Conservation (phyloP, 2,113 vertebrate genomes). For the Atlantisia rogersi region DNA sequence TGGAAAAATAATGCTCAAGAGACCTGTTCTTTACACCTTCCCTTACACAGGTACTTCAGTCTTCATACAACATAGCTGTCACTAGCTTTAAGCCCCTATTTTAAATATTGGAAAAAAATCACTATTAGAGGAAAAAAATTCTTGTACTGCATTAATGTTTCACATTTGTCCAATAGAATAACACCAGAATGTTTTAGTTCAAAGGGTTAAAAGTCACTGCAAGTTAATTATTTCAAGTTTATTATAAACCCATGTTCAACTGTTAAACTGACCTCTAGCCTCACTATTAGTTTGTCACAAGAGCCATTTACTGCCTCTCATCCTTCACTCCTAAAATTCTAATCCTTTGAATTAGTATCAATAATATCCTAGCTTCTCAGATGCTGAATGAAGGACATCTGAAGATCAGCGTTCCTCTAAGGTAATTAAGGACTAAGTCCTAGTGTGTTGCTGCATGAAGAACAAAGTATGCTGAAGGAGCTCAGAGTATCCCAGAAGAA, state of each 20-base stretch:
- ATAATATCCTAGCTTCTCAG: slow-evolving; percentile 40
- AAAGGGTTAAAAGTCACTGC: slow-evolving; percentile 20
- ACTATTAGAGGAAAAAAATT: background rate
- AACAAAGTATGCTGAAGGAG: slow-evolving; percentile 25
- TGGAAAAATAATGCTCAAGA: background rate
- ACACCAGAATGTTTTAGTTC: background rate
- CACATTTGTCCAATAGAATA: background rate
- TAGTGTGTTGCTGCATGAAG: slow-evolving; percentile 13
- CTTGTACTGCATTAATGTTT: background rate
- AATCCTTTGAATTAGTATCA: slow-evolving; percentile 53
- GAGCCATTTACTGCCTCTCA: slow-evolving; percentile 60
- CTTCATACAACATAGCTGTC: background rate
- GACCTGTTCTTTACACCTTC: background rate
- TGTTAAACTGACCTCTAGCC: slow-evolving; percentile 35
- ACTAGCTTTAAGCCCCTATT: background rate
- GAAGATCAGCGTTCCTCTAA: slow-evolving; percentile 44
- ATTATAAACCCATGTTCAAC: background rate
- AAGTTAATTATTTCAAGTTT: background rate
- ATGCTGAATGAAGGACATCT: slow-evolving; percentile 59
- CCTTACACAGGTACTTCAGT: background rate
- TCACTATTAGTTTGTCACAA: slow-evolving; percentile 49
- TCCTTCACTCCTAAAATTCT: slow-evolving; percentile 61
- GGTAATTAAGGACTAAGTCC: slow-evolving; percentile 49
- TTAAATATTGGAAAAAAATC: background rate
- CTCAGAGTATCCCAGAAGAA: background rate